phyloP scores from a whole-genome alignment of 2,888 invertebrate genomes.

The Eupithecia pulchellata region DNA sequence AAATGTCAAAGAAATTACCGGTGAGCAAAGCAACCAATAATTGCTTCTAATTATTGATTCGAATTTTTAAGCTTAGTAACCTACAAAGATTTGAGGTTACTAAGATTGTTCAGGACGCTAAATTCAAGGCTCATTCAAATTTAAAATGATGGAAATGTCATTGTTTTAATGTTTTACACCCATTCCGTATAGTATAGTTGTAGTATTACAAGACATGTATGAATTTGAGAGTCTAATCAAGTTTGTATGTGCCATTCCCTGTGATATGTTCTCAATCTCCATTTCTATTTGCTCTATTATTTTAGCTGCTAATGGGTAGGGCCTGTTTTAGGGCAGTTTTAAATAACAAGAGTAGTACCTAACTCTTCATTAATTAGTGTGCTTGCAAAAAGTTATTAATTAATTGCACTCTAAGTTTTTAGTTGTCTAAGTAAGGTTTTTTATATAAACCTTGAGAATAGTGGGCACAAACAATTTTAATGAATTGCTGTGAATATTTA shows the following conservation, averaged over 20 bases:
- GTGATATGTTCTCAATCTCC: slow-evolving; percentile 70
- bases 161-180: not conserved
- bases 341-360: not conserved
- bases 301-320: slow-evolving; percentile 18
- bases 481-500: slow-evolving; percentile 46
- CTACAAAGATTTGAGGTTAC: too few species aligned
- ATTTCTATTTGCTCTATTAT: slow-evolving; percentile 43
- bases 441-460: slow-evolving; percentile 9
- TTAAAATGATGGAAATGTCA: not conserved
- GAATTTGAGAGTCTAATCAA: slow-evolving; percentile 46
- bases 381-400: not conserved
- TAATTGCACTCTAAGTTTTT: not conserved
- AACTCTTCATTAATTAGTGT: not conserved
- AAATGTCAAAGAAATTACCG: not conserved
- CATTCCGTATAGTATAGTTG: not conserved
- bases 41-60: not conserved
- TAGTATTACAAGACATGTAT: slow-evolving; percentile 47
- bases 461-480: slow-evolving; percentile 58
- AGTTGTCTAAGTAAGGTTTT: not conserved
- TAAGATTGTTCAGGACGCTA: not conserved
- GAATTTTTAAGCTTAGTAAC: too few species aligned
- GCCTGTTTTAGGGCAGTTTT: not conserved
- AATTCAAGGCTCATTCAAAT: not conserved
- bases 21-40: not conserved
- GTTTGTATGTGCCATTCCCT: slow-evolving; percentile 60